These are phyloP conservation scores for Heteromyza rotundicornis DNA, from an alignment of 2,888 invertebrate genomes.

Conservation along the genomic window DNA sequence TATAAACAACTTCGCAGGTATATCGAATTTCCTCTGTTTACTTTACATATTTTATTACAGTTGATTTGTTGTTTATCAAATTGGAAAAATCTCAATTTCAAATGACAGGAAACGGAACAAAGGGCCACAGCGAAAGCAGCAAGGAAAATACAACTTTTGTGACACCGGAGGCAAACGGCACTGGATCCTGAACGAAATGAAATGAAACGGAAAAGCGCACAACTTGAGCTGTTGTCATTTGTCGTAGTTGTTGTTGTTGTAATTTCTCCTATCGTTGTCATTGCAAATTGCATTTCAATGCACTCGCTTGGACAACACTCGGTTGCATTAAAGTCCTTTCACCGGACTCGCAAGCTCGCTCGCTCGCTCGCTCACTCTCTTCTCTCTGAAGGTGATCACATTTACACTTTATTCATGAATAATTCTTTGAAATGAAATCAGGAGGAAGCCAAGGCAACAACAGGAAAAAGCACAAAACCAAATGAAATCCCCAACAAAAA, in stretches of 20 bases:
- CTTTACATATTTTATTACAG: slow-evolving; percentile 12
- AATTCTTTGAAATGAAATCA: slow-evolving; percentile 1
- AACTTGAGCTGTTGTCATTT: no score
- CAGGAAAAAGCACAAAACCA: background rate
- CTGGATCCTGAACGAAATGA: background rate
- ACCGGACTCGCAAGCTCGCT: no score
- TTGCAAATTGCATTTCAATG: background rate
- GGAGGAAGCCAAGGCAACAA: background rate
- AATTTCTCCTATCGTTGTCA: background rate
- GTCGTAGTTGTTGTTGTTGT: background rate
- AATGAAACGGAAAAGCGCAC: slow-evolving; percentile 2
- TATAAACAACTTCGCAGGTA: no score
- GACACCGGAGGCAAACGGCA: background rate
- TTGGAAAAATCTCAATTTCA: slow-evolving; percentile 33
- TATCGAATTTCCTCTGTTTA: no score
- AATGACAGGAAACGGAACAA: slow-evolving; percentile 21
- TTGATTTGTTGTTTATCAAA: slow-evolving; percentile 35
- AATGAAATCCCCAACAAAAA: background rate
- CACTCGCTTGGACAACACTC: no score
- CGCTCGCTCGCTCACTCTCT: background rate
- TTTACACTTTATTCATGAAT: background rate
- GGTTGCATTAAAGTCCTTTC: no score
- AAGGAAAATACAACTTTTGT: background rate
- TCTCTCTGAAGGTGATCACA: background rate
- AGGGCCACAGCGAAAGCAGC: no score